Conservation (phyloP, 2,888 invertebrate species). For the Nephrotoma guestfalica region DNA sequence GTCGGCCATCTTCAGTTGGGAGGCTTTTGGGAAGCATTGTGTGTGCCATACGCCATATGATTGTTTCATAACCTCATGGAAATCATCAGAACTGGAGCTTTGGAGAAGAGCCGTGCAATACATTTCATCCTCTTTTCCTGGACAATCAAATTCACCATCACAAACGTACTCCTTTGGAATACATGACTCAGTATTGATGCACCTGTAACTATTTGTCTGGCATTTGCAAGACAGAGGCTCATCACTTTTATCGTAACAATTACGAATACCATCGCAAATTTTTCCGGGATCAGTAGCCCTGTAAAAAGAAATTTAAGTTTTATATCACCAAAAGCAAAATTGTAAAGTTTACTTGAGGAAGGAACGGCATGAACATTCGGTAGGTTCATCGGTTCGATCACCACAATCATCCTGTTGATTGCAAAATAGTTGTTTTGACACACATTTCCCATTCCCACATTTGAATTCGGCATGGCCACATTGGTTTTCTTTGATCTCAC, state of each 20-base stretch:
- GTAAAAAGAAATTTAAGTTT: not conserved
- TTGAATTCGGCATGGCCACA: slow-evolving; percentile 48
- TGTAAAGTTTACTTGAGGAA: slow-evolving; percentile 38
- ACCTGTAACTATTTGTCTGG: slow-evolving; percentile 35
- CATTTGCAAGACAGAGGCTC: slow-evolving; percentile 54
- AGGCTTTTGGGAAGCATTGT: slow-evolving; percentile 45
- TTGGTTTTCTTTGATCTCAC: slow-evolving; percentile 21
- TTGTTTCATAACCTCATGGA: slow-evolving; percentile 49
- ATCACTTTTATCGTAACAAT: slow-evolving; percentile 65
- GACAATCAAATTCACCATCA: slow-evolving; percentile 60
- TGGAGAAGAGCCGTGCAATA: slow-evolving; percentile 41
- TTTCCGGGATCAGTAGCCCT: slow-evolving; percentile 47
- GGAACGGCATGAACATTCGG: slow-evolving; percentile 44
- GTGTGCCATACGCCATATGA: slow-evolving; percentile 57
- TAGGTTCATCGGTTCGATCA: slow-evolving; percentile 58
- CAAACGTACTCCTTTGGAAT: slow-evolving; percentile 61
- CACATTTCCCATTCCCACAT: slow-evolving; percentile 51
- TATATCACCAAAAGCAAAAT: not conserved
- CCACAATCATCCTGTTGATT: slow-evolving; percentile 52
- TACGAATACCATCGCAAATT: slow-evolving; percentile 60
- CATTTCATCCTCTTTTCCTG: slow-evolving; percentile 55
- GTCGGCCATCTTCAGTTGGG: slow-evolving; percentile 36
- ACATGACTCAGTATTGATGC: slow-evolving; percentile 38
- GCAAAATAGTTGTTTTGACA: slow-evolving; percentile 53
- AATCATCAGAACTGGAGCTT: slow-evolving; percentile 30